Percentiles rank a stretch among this genome's conserved stretches.
Conservation (phyloP, 2,888 invertebrate genomes). For the Meloe dianella region DNA sequence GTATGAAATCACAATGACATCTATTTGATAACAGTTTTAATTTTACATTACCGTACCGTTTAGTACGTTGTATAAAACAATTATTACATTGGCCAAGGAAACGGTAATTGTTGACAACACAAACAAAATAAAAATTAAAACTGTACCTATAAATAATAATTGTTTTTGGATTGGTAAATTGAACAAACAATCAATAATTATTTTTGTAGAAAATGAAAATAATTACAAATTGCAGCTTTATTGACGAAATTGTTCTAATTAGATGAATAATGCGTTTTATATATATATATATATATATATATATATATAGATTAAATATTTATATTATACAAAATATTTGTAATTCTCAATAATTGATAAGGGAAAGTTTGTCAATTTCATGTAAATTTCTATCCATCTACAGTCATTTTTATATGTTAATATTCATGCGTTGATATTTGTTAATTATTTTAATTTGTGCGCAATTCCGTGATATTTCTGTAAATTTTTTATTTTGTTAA, state of each 20-base stretch:
- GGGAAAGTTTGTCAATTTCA: slow-evolving; percentile 2
- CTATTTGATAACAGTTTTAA: slow-evolving; percentile 61
- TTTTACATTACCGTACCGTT: slow-evolving; percentile 47
- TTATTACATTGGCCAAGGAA: slow-evolving; percentile 58
- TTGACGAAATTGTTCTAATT: background rate
- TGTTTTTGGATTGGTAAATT: background rate
- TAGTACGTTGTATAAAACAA: slow-evolving; percentile 51
- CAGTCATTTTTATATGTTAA: background rate
- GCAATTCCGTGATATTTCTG: background rate
- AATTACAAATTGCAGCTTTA: slow-evolving; percentile 8
- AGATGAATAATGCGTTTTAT: background rate
- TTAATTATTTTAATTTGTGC: background rate
- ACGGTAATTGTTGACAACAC: slow-evolving; percentile 55
- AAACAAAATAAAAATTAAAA: slow-evolving; percentile 8
- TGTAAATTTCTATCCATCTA: background rate
- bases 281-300: too few relatives aligned
- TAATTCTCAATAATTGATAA: background rate
- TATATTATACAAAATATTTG: background rate
- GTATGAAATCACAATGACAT: slow-evolving; percentile 84
- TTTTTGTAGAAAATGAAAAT: slow-evolving; percentile 24
- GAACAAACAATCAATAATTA: slow-evolving; percentile 31
- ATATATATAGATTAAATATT: too few relatives aligned
- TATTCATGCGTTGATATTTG: background rate
- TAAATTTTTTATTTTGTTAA: background rate
- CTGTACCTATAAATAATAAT: slow-evolving; percentile 6